phyloP scores from a whole-genome alignment of 37 sponge, comb jelly and placozoan genomes.

The Cladorhizidae sp. region DNA sequence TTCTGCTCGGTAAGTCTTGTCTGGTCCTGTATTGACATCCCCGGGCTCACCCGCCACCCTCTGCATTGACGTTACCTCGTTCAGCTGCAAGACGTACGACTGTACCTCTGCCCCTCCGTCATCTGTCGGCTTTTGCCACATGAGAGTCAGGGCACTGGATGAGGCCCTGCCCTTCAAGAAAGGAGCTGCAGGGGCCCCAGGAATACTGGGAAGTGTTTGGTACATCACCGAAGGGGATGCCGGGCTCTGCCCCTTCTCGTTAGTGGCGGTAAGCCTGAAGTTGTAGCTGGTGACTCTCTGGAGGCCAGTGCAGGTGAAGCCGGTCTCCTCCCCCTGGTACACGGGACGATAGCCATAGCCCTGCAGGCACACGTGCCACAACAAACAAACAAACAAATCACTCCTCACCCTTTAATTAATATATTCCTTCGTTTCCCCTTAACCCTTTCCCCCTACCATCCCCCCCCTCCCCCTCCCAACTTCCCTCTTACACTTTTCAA shows the following conservation, averaged over 20 bases:
- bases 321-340: constrained; percentile 51
- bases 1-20: constrained; percentile 8
- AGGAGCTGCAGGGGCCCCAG: constrained; percentile 27
- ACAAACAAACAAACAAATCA: no score
- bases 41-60: not conserved
- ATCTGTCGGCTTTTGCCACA: constrained; percentile 41
- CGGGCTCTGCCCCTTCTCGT: constrained; percentile 39
- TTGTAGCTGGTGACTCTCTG: constrained; percentile 37
- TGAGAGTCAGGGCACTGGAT: constrained; percentile 23
- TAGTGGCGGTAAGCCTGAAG: constrained; percentile 53
- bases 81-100: constrained; percentile 13
- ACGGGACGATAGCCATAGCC: constrained; percentile 76
- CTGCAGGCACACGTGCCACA: no score
- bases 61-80: not conserved
- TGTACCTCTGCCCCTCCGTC: constrained; percentile 18
- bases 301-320: constrained; percentile 39
- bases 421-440: no score
- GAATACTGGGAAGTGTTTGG: constrained; percentile 34
- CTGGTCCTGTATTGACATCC: constrained; percentile 39
- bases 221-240: constrained; percentile 29
- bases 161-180: constrained; percentile 25
- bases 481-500: no score
- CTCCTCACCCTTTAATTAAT: no score
- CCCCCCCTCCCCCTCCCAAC: no score
- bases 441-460: no score